phyloP scores from a whole-genome alignment of 92 coral and sea anemone species.

The Siderastrea radians region DNA sequence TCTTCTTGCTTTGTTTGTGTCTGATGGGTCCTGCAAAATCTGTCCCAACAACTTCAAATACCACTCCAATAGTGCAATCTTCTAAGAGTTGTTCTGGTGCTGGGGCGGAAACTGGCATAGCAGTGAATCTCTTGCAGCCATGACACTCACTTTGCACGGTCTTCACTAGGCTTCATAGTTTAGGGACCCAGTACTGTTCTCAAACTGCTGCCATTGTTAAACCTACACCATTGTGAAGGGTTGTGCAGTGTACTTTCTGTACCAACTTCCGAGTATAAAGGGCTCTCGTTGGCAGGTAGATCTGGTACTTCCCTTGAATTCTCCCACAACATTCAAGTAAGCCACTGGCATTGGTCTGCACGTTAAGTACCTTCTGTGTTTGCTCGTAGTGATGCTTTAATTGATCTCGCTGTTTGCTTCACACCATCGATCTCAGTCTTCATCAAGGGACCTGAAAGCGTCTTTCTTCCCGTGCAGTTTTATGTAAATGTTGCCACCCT shows the following conservation, averaged over 20 bases:
- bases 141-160: not conserved
- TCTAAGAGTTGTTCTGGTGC: no score
- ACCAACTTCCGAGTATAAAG: conserved; percentile 16
- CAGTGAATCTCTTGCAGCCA: not conserved
- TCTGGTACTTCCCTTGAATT: conserved; percentile 20
- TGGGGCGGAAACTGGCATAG: not conserved
- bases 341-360: conserved; percentile 11
- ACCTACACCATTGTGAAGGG: no score
- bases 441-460: conserved; percentile 22
- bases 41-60: conserved; percentile 38
- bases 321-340: conserved; percentile 24
- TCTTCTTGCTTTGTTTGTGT: conserved; percentile 5
- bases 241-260: not conserved
- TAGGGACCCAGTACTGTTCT: conserved; percentile 13
- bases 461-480: conserved; percentile 28
- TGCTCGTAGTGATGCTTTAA: not conserved
- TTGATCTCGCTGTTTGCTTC: conserved; percentile 6
- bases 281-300: conserved; percentile 31
- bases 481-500: conserved; percentile 35
- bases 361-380: conserved; percentile 4
- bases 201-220: not conserved
- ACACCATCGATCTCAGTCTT: conserved; percentile 13
- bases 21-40: conserved; percentile 44
- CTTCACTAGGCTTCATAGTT: not conserved
- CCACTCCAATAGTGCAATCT: not conserved